These are phyloP conservation scores for Pararge aegeria DNA, from an alignment of 1,140 invertebrate species.

Conservation along the genomic window DNA sequence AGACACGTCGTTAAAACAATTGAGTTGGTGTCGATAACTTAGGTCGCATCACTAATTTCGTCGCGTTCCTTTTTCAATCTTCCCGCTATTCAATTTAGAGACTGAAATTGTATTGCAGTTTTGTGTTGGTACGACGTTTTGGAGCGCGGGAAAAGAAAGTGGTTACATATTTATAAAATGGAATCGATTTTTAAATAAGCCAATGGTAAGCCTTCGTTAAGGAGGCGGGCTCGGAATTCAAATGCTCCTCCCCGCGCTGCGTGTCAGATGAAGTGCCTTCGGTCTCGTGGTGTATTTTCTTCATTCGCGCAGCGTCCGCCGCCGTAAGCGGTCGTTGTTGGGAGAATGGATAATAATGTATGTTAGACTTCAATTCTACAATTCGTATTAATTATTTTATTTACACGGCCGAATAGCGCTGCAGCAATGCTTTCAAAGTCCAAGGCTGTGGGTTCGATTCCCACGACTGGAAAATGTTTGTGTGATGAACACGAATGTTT, in stretches of 20 bases:
- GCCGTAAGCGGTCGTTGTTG: slow-evolving; percentile 36
- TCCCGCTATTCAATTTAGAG: slow-evolving; percentile 17
- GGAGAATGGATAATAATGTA: no score
- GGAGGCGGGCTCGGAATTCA: slow-evolving; percentile 50
- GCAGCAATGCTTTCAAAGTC: no score
- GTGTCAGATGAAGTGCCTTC: slow-evolving; percentile 65
- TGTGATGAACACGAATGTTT: no score
- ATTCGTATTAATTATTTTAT: no score
- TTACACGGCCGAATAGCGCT: no score
- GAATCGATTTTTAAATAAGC: slow-evolving; percentile 77
- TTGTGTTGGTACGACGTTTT: slow-evolving; percentile 30
- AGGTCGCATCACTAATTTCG: slow-evolving; percentile 35
- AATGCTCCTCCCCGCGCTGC: slow-evolving; percentile 59
- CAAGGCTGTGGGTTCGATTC: no score
- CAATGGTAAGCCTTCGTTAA: slow-evolving; percentile 58
- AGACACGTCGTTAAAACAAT: slow-evolving; percentile 78
- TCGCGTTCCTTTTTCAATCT: slow-evolving; percentile 42
- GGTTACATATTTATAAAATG: slow-evolving; percentile 79
- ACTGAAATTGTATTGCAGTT: slow-evolving; percentile 14
- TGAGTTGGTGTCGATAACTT: slow-evolving; percentile 41
- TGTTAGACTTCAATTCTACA: no score
- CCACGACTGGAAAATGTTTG: no score
- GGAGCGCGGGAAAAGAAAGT: slow-evolving; percentile 48
- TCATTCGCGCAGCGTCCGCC: slow-evolving; percentile 62
- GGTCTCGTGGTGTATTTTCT: slow-evolving; percentile 57